Evolutionary conservation across 2,797 vertebrate species (phyloP), one percentile per base, ranked within the genome.

Genomic region (Hipposideros larvatus): DNA sequence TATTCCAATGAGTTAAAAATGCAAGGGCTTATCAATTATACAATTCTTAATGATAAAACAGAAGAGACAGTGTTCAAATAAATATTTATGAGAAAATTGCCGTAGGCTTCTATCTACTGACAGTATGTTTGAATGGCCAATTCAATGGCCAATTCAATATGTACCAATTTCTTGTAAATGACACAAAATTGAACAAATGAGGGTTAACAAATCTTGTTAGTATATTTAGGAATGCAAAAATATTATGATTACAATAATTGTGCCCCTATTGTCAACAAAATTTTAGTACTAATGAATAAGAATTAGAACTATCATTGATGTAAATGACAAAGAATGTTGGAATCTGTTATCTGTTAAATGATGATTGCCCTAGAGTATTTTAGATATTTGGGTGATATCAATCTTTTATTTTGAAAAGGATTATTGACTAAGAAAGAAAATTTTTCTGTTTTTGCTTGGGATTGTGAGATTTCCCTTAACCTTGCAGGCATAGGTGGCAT

Each of bases 1-100:
- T 92, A 92, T 96, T 96, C 37, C 70, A 91, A 16, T 79, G 90
- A 96, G 66, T 46, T 96, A 92, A 97, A 96, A 97, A 96, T 95
- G 5, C 73, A 94, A 65, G 19, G 66, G 28, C 68, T 97, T 98
- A 87, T 95, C 68, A 97, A 63, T 96, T 97, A 80, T 79, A 51
- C 21, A 93, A 51, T 94, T 96, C 92, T 82, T 97, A 66, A 66
- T 97, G 88, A 84, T 96, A 89, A 97, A 97, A 96, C 7, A 22
- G 34, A 93, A 68, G 53, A 73, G 37, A 7, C 31, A 92, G 51
- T 65, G 48, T 11, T 48, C 46, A 70, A 5, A 14, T 68, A 94
- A 94, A 96, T 94, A 71, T 96, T 18, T 78, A 80, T 84, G 11
- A 97, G 66, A 82, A 83, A 31, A 79, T 89, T 96, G n/a, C 61